Base-by-base conservation (phyloP, 2,797 vertebrate species). In the Microctenopoma stevenorrisi region DNA sequence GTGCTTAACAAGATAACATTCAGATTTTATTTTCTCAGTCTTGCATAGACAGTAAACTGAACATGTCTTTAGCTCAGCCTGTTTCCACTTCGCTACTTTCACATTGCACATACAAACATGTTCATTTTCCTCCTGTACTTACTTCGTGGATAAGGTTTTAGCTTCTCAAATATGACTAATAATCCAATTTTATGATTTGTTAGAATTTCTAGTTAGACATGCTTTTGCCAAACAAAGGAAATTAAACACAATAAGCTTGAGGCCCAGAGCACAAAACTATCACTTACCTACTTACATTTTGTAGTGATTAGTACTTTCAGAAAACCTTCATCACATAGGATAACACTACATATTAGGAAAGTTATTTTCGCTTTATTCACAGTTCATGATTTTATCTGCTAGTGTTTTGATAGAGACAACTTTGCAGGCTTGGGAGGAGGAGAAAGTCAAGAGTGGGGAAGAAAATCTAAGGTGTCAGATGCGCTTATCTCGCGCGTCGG, bases 401-500 rank as follows among this genome's bases (percentile, higher is more conserved):
- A 14, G 48, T 66, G 38, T 68, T 74, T 47, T 38, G 49, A 61
- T 76, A 48, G 46, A 69, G 62, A 52, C 57, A 44, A 28, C 26
- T 55, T 56, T 48, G 10, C 40, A 47, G 46, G 44, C 71, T 44
- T 59, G 66, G 72, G 66, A 84, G 74, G 52, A 68, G 54, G 49
- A 28, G 61, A 25, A 3, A 56, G 72, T 59, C 57, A n/a, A 2
- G 38, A 67, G 51, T 67, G 78, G 77, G 81, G 74, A 59, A 72
- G 64, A 33, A 70, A 68, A 60, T 73, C 52, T 55, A 67, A 57
- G 59, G 68, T 78, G 44, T 78, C 81, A 57, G 65, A 83, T 78
- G 82, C 26, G 60, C 59, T 63, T 22, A 68, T 58, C 69, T 68
- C 54, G 79, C 76, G 72, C 68, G 66, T 56, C 73, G 81, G 83